These are phyloP conservation scores for Drosophila subpulchrella DNA, from an alignment of 1,140 invertebrate species.

Conservation along the genomic window DNA sequence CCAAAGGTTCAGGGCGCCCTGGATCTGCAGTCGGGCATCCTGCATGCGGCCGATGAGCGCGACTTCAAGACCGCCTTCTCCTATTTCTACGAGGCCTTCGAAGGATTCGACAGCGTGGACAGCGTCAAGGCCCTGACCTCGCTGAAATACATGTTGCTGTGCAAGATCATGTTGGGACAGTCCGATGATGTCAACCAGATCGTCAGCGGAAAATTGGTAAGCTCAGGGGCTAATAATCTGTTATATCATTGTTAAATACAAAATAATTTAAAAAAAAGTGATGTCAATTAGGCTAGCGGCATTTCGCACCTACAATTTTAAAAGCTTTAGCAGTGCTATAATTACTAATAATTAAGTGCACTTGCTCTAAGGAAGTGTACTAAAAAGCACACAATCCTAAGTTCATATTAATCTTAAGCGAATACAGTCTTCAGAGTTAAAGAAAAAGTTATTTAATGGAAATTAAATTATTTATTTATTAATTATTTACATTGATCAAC, in stretches of 20 bases:
- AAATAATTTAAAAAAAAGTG: too few relatives aligned
- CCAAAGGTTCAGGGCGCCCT: slow-evolving; percentile 98
- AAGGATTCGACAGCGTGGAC: slow-evolving; percentile 99
- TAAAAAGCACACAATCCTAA: too few relatives aligned
- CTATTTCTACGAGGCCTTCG: slow-evolving; percentile 99
- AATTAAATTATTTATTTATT: too few relatives aligned
- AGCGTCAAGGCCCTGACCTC: slow-evolving; percentile 95
- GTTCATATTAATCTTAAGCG: neutral
- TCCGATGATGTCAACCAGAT: slow-evolving; percentile 98
- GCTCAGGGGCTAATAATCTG: neutral
- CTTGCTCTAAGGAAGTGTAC: too few relatives aligned
- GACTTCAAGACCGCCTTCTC: slow-evolving; percentile 99
- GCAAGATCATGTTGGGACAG: slow-evolving; percentile 98
- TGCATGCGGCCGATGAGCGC: slow-evolving; percentile 99
- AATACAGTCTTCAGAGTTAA: too few relatives aligned
- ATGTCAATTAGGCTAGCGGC: too few relatives aligned
- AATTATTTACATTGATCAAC: too few relatives aligned
- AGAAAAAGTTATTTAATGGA: too few relatives aligned
- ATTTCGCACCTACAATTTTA: too few relatives aligned
- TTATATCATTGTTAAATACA: too few relatives aligned
- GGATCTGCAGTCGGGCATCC: slow-evolving; percentile 98
- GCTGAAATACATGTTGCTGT: slow-evolving; percentile 99
- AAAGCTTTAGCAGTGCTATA: too few relatives aligned
- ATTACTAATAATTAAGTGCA: too few relatives aligned
- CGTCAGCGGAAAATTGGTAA: slow-evolving; percentile 95